A percentile compares a stretch with the other conserved stretches of the same genome.
Conservation (phyloP, 2,113 vertebrate species). For the Octodon degus region DNA sequence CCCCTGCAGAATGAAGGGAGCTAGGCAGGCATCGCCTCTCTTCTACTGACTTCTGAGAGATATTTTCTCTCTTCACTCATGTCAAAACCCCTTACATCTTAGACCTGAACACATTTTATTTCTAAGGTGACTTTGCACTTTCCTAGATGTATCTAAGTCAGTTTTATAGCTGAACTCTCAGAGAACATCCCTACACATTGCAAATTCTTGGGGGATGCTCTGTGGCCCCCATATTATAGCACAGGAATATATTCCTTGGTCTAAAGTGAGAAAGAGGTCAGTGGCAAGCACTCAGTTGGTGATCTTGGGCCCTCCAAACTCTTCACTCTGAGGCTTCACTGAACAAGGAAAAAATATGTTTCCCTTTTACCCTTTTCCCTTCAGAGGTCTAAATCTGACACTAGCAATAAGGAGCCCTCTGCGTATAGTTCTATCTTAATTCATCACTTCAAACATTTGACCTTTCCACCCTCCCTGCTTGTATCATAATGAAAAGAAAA, state of each 20-base stretch:
- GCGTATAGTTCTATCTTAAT: constrained; percentile 56
- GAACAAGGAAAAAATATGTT: neutral
- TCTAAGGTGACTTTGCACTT: constrained; percentile 33
- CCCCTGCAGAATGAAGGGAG: neutral
- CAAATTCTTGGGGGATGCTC: neutral
- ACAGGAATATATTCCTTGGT: neutral
- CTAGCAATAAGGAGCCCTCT: constrained; percentile 36
- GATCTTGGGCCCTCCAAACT: neutral
- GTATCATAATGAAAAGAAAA: constrained; percentile 63
- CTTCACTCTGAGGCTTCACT: neutral
- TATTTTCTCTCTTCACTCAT: neutral
- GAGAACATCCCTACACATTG: neutral
- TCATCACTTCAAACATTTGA: constrained; percentile 62
- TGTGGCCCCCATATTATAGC: neutral
- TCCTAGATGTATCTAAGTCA: neutral
- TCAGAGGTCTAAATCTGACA: constrained; percentile 59
- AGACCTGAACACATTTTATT: constrained; percentile 36
- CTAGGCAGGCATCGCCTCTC: neutral
- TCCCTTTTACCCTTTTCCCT: neutral
- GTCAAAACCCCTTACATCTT: neutral
- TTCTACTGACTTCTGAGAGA: neutral
- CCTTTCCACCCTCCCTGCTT: constrained; percentile 54
- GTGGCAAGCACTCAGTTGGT: neutral
- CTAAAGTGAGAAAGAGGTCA: neutral
- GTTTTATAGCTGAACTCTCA: constrained; percentile 6